Percentiles rank a stretch among this genome's conserved stretches.
phyloP scores from a whole-genome alignment of 2,888 invertebrate genomes.

The Spialia ferax region DNA sequence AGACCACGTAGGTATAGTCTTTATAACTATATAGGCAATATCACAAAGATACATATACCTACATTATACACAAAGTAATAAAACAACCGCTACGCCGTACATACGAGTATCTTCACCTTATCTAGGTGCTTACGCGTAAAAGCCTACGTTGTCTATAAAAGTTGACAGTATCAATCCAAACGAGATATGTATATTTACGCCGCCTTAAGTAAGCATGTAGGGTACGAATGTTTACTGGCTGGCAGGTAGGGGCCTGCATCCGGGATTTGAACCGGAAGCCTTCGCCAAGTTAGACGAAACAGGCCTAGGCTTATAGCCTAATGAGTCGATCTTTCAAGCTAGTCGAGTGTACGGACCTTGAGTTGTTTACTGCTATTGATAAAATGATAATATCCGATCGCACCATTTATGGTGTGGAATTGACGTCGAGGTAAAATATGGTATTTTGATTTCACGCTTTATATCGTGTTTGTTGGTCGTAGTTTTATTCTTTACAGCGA shows the following conservation, averaged over 20 bases:
- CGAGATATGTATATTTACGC: slow-evolving; percentile 34
- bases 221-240: slow-evolving; percentile 31
- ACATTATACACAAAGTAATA: neutral
- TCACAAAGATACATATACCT: too few relatives aligned
- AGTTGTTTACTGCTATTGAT: slow-evolving; percentile 10
- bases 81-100: neutral
- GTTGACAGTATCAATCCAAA: slow-evolving; percentile 14
- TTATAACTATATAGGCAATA: too few relatives aligned
- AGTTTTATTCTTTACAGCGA: neutral
- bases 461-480: neutral
- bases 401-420: slow-evolving; percentile 7
- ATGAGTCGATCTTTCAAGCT: slow-evolving; percentile 3
- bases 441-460: neutral
- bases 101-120: slow-evolving; percentile 5
- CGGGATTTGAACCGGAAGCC: slow-evolving; percentile 38
- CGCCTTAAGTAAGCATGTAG: slow-evolving; percentile 36
- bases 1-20: too few relatives aligned
- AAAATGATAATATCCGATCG: neutral
- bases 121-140: slow-evolving; percentile 13
- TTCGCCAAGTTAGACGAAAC: slow-evolving; percentile 30
- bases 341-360: neutral
- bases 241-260: slow-evolving; percentile 21
- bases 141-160: slow-evolving; percentile 38
- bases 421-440: neutral
- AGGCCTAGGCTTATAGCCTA: slow-evolving; percentile 29